Base-by-base conservation (phyloP, 2,888 invertebrate genomes). In the Cephus runcator region DNA sequence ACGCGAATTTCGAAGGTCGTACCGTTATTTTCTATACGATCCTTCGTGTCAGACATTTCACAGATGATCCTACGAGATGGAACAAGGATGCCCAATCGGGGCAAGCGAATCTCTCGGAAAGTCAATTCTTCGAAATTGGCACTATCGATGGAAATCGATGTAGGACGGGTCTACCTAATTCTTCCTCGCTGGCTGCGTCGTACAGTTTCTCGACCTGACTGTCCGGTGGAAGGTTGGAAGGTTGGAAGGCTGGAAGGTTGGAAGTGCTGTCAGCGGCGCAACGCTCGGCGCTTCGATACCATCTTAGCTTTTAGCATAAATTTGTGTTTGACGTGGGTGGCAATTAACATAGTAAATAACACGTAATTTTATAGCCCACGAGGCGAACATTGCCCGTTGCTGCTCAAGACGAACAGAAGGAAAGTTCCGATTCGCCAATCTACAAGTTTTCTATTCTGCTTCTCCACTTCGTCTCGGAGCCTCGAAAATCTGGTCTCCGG, bases 291-390 rank as follows among this genome's bases (percentile, higher is more conserved):
- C 75, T 36, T 78, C 85, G 89, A 89, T 89, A 88, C 79, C 84
- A 89, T 89, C 89, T 86, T 81, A 82, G 85, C 87, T 86, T 88
- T 89, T 89, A 88, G 87, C 88, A 88, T 90, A 90, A 90, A 89
- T 88, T 90, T 87, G 86, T 87, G 86, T 87, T 88, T 87, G 87
- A 88, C 89, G 88, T 86, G 86, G 85, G 86, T 86, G 86, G 86
- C 88, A 88, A 89, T 89, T 89, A 89, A 88, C 87, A 88, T 88
- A 87, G 88, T 88, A 87, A 89, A 88, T 88, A 88, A 88, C 86
- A 83, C 78, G 78, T 34, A 71, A 74, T 75, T 78, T 78, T 76
- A 78, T 78, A 73, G 73, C 75, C 30, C n/a, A 40, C 30, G 30
- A 69, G 35, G 31, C 31, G 40, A 35, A 33, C 34, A 69, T 4